A percentile compares a stretch with the other conserved stretches of the same genome.
These are phyloP conservation scores for Trichechus manatus DNA, from an alignment of 2,113 vertebrate species.

Conservation along the genomic window DNA sequence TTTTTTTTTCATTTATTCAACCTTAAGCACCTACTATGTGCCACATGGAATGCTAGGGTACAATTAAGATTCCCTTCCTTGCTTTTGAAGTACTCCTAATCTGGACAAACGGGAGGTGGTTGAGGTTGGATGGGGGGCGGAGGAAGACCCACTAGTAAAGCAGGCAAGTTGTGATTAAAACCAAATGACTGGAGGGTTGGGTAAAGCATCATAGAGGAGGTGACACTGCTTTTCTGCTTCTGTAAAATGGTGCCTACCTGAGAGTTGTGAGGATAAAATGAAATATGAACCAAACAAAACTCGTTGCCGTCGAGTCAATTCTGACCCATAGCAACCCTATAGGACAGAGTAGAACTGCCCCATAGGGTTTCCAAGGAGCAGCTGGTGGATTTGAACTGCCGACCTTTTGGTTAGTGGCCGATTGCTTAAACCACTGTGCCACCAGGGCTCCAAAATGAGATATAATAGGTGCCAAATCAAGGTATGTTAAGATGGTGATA, in stretches of 20 bases:
- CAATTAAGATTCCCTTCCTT: constrained; percentile 20
- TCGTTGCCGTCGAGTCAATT: too few species aligned
- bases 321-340: too few species aligned
- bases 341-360: too few species aligned
- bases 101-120: neutral
- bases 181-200: neutral
- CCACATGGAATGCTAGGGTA: neutral
- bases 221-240: constrained; percentile 40
- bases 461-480: neutral
- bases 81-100: neutral
- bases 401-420: too few species aligned
- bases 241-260: constrained; percentile 23
- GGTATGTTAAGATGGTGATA: constrained; percentile 23
- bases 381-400: too few species aligned
- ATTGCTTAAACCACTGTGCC: too few species aligned
- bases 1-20: constrained; percentile 32
- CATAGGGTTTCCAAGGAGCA: too few species aligned
- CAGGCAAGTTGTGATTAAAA: constrained; percentile 49
- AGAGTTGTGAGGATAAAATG: neutral
- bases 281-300: neutral
- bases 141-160: neutral
- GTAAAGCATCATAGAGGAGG: neutral
- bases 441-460: neutral
- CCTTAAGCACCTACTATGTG: constrained; percentile 10
- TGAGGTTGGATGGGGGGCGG: neutral